Evolutionary conservation across 2,113 vertebrate genomes (phyloP), one percentile per base, ranked within the genome.

Genomic region (Gymnorhina tibicen): DNA sequence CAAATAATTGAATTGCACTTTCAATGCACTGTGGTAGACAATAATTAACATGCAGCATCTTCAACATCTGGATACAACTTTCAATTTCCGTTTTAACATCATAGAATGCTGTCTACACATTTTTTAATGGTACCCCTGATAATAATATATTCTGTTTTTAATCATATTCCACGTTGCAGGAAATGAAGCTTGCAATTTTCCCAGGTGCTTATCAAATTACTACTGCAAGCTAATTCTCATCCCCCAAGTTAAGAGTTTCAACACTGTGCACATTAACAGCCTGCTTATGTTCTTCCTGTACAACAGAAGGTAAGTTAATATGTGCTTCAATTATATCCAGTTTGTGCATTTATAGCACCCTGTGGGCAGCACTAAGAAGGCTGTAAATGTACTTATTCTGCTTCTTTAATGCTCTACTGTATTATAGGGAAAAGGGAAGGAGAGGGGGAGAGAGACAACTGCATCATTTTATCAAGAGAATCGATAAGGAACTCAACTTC

Each of bases 141-240:
- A 99, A 99, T 99, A 99, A 99, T 99, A 99, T 98, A 98, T 98
- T 98, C 98, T 98, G 98, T 97, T 99, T 99, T 99, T 99, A 99
- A 99, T 99, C 99, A 99, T 99, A 99, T 99, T 99, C 98, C 98
- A 98, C 95, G 87, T 98, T 98, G 97, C 97, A 98, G 98, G 97
- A 98, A 98, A 98, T 98, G 98, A 98, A 98, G 98, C 98, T 98
- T 98, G 97, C 97, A 98, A 98, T 99, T 99, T 99, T 99, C 99
- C 99, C 99, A 99, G 98, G 98, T 98, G 98, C 97, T 98, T 98
- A 97, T 96, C 98, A 98, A 99, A 99, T 99, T 98, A 99, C 98
- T 98, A 97, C 98, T 98, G 98, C 98, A 99, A 99, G 98, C 99
- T 99, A 99, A 99, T 99, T 99, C 98, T 92, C 98, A 97, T 96